A percentile compares a stretch with the other conserved stretches of the same genome.
phyloP scores from a whole-genome alignment of 2,797 vertebrate species.

The Paedocypris micromegethes region DNA sequence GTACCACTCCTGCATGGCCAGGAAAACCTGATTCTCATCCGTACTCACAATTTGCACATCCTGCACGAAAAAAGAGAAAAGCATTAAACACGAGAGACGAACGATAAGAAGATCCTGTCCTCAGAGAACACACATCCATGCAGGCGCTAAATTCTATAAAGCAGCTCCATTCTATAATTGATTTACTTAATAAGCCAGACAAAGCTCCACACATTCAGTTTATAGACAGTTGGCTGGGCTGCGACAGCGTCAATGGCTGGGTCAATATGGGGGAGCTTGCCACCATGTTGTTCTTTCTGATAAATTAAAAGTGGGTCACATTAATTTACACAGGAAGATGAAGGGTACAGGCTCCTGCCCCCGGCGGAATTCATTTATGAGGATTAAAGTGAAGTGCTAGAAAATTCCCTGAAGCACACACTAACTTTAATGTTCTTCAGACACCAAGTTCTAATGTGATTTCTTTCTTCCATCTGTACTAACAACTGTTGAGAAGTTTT shows the following conservation, averaged over 20 bases:
- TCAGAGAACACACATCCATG: neutral
- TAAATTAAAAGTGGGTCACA: slow-evolving; percentile 32
- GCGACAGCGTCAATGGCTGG: slow-evolving; percentile 4
- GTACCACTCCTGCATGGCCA: slow-evolving; percentile 95
- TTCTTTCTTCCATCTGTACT: slow-evolving; percentile 20
- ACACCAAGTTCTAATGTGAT: slow-evolving; percentile 12
- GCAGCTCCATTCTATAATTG: too few species aligned
- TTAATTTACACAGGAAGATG: slow-evolving; percentile 31
- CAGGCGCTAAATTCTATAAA: too few species aligned
- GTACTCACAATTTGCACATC: slow-evolving; percentile 94
- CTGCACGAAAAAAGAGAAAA: slow-evolving; percentile 56
- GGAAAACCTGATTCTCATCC: slow-evolving; percentile 89
- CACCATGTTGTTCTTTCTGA: slow-evolving; percentile 19
- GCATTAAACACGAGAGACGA: neutral
- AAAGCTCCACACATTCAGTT: slow-evolving; percentile 6
- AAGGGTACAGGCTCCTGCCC: slow-evolving; percentile 27
- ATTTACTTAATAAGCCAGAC: slow-evolving; percentile 7
- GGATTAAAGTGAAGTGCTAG: slow-evolving; percentile 21
- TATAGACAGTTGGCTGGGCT: neutral
- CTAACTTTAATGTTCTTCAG: slow-evolving; percentile 21
- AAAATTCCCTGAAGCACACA: slow-evolving; percentile 11
- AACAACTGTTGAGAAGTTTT: slow-evolving; percentile 20
- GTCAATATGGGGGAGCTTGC: slow-evolving; percentile 5
- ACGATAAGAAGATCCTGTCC: neutral
- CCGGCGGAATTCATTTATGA: slow-evolving; percentile 27